Evolutionary conservation across 2,113 vertebrate species (phyloP), one percentile per base, ranked within the genome.

Genomic region (Amia ocellicauda): DNA sequence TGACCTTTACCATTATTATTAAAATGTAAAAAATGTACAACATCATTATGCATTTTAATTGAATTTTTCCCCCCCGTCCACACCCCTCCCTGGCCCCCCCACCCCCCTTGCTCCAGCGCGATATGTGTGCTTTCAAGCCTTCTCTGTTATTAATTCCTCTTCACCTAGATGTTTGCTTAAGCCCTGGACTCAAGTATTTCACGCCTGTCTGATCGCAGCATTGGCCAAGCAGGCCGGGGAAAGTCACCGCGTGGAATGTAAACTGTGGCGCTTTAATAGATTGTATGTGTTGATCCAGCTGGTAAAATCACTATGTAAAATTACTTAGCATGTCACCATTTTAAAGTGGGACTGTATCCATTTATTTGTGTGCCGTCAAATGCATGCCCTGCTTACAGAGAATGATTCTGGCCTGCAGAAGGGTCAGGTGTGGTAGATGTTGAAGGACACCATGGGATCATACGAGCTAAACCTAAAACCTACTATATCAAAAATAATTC

Each of bases 1-100:
- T 58, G 63, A 65, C 63, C 63, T 65, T 57, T 58, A 45, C 57
- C 26, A 65, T 65, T 60, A 47, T 47, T 59, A 23, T 59, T 49
- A 41, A 64, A 47, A 57, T 43, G 62, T 54, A 43, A 43, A 41
- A 51, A 43, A 41, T 27, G 62, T 19, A 29, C 62, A 26, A 55
- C n/a, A 26, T 19, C 10, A 36, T 40, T 28, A 27, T 63, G 36
- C 22, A 55, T 55, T 63, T 13, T 31, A 57, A 57, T 57, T 31
- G 27, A 31, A 36, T 57, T 20, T 8, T 36, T 17, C 3, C 7
- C 16, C 28, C n/a, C 19, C 55, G 11, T 19, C 14, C 23, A 4
- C 50, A 53, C 26, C 50, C 14, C 3, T 26, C 23, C 1, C 13
- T 17, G 17, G 19, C 16, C 27, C 55, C 17, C 19, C 3, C 20